A percentile compares a stretch with the other conserved stretches of the same genome.
Evolutionary conservation across 2,888 invertebrate genomes (phyloP).

Genomic region (Rhingia rostrata): DNA sequence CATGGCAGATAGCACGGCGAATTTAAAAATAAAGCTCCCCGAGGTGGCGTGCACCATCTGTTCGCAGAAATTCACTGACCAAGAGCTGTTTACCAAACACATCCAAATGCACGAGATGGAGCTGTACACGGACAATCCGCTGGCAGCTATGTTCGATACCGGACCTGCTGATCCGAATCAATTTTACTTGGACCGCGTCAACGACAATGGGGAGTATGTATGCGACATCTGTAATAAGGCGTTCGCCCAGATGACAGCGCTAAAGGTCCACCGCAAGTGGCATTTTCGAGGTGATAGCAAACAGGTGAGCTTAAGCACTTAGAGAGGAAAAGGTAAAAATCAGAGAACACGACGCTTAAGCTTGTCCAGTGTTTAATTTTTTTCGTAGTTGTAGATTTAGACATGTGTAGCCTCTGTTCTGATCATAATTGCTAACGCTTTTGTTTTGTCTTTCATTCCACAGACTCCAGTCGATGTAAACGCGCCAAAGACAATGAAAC

Average conservation of each 20-base stretch:
- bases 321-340: conserved; percentile 72
- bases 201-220: conserved; percentile 82
- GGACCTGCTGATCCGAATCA: conserved; percentile 82
- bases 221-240: conserved; percentile 83
- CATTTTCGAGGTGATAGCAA: conserved; percentile 83
- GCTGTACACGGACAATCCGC: conserved; percentile 81
- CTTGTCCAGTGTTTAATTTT: conserved; percentile 62
- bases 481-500: conserved; percentile 78
- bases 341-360: conserved; percentile 65
- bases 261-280: conserved; percentile 83
- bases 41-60: conserved; percentile 82
- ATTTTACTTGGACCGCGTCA: conserved; percentile 81
- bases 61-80: conserved; percentile 81
- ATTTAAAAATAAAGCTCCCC: conserved; percentile 80
- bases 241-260: conserved; percentile 82
- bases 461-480: conserved; percentile 76
- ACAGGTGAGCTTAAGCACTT: conserved; percentile 81
- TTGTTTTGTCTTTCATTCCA: conserved; percentile 28
- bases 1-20: conserved; percentile 66
- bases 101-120: conserved; percentile 82
- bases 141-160: conserved; percentile 82
- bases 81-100: conserved; percentile 82
- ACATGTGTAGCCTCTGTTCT: not conserved
- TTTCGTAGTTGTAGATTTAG: conserved; percentile 27
- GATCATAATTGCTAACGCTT: conserved; percentile 3